These are phyloP conservation scores for Cervus canadensis DNA, from an alignment of 2,113 vertebrate genomes.

Conservation along the genomic window DNA sequence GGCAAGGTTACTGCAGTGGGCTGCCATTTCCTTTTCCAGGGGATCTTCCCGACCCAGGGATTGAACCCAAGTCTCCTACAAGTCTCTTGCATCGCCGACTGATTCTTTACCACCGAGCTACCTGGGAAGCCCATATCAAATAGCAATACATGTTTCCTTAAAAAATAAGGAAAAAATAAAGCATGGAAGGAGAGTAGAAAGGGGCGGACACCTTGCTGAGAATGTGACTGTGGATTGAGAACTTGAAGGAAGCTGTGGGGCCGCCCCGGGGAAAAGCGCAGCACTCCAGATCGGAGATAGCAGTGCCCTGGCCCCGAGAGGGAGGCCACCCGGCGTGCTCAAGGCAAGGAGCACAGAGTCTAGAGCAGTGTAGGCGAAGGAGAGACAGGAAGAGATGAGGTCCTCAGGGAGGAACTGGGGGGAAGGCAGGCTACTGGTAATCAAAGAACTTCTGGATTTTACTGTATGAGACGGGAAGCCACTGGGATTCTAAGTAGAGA, in stretches of 20 bases:
- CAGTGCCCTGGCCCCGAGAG: fast-evolving
- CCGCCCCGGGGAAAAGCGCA: not conserved
- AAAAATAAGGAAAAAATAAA: not conserved
- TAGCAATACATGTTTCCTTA: not conserved
- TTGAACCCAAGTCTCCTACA: not conserved
- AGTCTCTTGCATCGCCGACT: not conserved
- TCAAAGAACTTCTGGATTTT: not conserved
- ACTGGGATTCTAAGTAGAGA: not conserved
- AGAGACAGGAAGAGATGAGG: not conserved
- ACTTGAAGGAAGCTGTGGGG: not conserved
- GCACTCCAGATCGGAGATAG: not conserved
- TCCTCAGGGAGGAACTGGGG: not conserved
- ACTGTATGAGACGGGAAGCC: not conserved
- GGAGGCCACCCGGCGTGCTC: fast-evolving
- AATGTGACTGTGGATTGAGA: not conserved
- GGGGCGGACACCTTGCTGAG: not conserved
- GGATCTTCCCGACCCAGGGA: not conserved
- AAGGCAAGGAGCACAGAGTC: not conserved
- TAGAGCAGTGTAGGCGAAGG: no score
- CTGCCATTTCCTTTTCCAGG: not conserved
- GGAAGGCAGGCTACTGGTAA: not conserved
- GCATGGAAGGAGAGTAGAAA: not conserved
- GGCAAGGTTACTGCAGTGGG: not conserved
- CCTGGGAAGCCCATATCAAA: not conserved
- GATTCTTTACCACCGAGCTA: not conserved